These are phyloP conservation scores for Ancistrus triradiatus DNA, from an alignment of 2,113 vertebrate genomes.

Conservation along the genomic window DNA sequence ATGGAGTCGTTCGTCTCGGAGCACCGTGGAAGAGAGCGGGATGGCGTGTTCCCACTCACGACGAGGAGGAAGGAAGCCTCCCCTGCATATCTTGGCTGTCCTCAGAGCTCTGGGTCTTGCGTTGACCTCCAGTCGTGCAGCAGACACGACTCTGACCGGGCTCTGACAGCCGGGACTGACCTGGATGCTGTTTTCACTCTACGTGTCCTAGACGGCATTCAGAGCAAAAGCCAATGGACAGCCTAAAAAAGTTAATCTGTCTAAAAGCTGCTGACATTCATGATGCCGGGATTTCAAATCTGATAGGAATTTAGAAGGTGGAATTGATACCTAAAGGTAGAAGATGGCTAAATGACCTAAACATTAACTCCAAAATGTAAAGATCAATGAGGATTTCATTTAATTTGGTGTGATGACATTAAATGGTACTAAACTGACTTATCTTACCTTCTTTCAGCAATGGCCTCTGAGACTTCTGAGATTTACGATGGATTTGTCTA, in stretches of 20 bases:
- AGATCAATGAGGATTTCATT: no score
- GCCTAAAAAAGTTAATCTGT: not conserved
- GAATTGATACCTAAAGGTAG: no score
- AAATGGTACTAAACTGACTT: no score
- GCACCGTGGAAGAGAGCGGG: slow-evolving; percentile 48
- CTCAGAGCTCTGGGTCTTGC: slow-evolving; percentile 31
- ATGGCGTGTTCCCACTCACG: slow-evolving; percentile 61
- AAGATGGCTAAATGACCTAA: no score
- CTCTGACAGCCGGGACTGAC: slow-evolving; percentile 43
- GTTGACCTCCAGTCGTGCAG: slow-evolving; percentile 30
- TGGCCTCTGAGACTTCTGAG: no score
- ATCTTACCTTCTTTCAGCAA: no score
- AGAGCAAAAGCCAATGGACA: slow-evolving; percentile 28
- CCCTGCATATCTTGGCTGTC: slow-evolving; percentile 67
- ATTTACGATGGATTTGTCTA: no score
- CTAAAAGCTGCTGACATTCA: not conserved
- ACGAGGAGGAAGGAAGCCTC: slow-evolving; percentile 65
- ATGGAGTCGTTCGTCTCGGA: slow-evolving; percentile 46
- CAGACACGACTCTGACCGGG: slow-evolving; percentile 32
- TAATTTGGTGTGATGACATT: no score
- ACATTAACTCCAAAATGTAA: no score
- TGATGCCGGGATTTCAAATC: not conserved
- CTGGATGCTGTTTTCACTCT: slow-evolving; percentile 44
- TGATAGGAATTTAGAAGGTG: no score
- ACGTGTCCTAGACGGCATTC: slow-evolving; percentile 28